Base-by-base conservation (phyloP, 1,140 invertebrate species). In the Berghia stephanieae region DNA sequence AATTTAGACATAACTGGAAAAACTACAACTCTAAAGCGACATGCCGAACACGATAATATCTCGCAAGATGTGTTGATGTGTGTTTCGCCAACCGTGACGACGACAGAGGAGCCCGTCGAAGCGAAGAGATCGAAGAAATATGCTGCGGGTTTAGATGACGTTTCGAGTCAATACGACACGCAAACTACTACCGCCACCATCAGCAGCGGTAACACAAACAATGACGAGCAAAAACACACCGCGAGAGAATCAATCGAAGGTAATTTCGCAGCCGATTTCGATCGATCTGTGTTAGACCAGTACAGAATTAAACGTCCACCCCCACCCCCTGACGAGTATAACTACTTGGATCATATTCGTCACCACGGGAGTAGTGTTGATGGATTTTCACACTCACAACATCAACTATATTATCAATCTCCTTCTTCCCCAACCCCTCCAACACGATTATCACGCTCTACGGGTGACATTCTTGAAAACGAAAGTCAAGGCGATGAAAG, bases 311-410 rank as follows among this genome's bases (percentile, higher is more conserved):
- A 38, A 6, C 8, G 38, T 21, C 40, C 10, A 38, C 31, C 24
- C 66, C 10, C 10, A 68, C n/a, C 1, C 24, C 1, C 24, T 63
- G 6, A 4, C 2, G 57, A 63, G 0, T 2, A 44, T 2, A 63
- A 46, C 18, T 46, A 76, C 31, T 57, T 43, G 34, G 43, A 76
- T 36, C 24, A 68, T 60, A 38, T 76, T 40, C 40, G 43, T 24
- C 5, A 10, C 5, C 44, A 46, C 43, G 74, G 74, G 2, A 76
- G 43, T 18, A 76, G 74, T 38, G 74, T 68, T 4, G 74, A 76
- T 43, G 3, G 21, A 10, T 10, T 27, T 31, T 27, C 16, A 2
- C 43, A n/a, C n/a, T n/a, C n/a, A n/a, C n/a, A n/a, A n/a, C n/a
- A n/a, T n/a, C n/a, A n/a, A n/a, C n/a, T n/a, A n/a, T n/a, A n/a